These are phyloP conservation scores for Cyclargus thomasi DNA, from an alignment of 1,140 invertebrate genomes.

Conservation along the genomic window DNA sequence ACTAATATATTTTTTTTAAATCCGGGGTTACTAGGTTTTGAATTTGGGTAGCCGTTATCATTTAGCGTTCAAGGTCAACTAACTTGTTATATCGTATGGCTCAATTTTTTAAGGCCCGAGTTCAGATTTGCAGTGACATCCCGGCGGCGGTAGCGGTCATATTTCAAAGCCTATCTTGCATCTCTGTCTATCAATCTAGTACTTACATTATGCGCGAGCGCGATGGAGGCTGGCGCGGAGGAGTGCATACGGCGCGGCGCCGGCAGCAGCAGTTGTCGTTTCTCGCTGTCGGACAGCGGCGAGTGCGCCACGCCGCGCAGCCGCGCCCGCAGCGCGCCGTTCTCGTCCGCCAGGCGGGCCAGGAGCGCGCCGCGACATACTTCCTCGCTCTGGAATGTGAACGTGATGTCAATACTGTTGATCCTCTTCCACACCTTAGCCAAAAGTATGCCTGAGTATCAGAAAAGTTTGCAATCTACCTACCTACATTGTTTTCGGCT, in stretches of 20 bases:
- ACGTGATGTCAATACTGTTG: neutral
- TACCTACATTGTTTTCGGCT: too few species aligned
- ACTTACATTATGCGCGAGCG: slow-evolving; percentile 56
- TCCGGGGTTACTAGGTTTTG: too few species aligned
- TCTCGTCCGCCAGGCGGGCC: slow-evolving; percentile 83
- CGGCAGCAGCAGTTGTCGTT: slow-evolving; percentile 83
- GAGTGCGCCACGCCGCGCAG: slow-evolving; percentile 86
- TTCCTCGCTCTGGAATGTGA: slow-evolving; percentile 34
- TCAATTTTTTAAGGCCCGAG: too few species aligned
- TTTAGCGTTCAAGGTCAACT: too few species aligned
- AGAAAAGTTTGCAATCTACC: too few species aligned
- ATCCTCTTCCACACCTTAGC: slow-evolving; percentile 21
- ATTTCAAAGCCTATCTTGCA: too few species aligned
- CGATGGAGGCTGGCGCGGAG: slow-evolving; percentile 71
- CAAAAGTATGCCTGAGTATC: too few species aligned
- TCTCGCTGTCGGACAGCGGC: slow-evolving; percentile 87
- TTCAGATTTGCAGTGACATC: too few species aligned
- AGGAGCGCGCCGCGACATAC: slow-evolving; percentile 77
- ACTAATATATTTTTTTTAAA: too few species aligned
- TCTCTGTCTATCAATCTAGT: slow-evolving; percentile 10
- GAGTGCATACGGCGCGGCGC: slow-evolving; percentile 76
- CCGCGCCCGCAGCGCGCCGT: slow-evolving; percentile 81
- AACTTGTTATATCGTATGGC: too few species aligned
- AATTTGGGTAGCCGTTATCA: too few species aligned
- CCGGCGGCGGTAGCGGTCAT: too few species aligned